Conservation (phyloP, 1,140 invertebrate genomes). For the Lycorma delicatula region DNA sequence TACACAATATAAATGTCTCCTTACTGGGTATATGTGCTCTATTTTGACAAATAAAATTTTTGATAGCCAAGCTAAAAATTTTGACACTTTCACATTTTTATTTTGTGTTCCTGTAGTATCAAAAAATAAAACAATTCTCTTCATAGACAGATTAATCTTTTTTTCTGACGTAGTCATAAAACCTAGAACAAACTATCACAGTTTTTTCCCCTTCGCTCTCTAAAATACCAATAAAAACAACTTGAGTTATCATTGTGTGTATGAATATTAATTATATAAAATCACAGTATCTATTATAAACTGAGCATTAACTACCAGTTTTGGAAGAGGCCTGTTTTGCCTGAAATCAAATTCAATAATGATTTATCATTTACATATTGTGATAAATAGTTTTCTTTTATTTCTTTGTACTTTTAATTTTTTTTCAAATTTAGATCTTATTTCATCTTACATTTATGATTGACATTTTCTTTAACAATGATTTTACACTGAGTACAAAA, state of each 20-base stretch:
- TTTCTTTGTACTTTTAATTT: conserved; percentile 9
- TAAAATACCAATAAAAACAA: background rate
- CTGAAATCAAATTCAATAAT: conserved; percentile 17
- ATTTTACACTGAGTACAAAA: conserved; percentile 7
- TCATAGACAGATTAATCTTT: background rate
- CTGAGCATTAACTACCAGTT: conserved; percentile 12
- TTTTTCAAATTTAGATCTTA: too few relatives aligned
- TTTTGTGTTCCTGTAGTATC: conserved; percentile 7
- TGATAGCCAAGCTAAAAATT: conserved; percentile 4
- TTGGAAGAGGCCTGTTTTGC: conserved; percentile 16
- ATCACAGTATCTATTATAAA: conserved; percentile 13
- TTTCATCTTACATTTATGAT: conserved; percentile 7
- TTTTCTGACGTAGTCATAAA: conserved; percentile 2
- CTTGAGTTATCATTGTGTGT: conserved; percentile 6
- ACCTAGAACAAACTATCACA: conserved; percentile 7
- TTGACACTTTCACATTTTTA: conserved; percentile 5
- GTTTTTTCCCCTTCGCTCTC: conserved; percentile 4
- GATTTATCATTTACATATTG: conserved; percentile 4
- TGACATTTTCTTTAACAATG: conserved; percentile 3
- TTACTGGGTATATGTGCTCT: background rate
- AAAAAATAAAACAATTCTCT: background rate
- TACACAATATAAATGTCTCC: conserved; percentile 1
- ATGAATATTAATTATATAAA: conserved; percentile 13
- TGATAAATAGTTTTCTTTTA: conserved; percentile 1
- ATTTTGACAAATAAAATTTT: background rate